phyloP scores from a whole-genome alignment of 2,888 invertebrate genomes.

The Thysanoteuthis rhombus region DNA sequence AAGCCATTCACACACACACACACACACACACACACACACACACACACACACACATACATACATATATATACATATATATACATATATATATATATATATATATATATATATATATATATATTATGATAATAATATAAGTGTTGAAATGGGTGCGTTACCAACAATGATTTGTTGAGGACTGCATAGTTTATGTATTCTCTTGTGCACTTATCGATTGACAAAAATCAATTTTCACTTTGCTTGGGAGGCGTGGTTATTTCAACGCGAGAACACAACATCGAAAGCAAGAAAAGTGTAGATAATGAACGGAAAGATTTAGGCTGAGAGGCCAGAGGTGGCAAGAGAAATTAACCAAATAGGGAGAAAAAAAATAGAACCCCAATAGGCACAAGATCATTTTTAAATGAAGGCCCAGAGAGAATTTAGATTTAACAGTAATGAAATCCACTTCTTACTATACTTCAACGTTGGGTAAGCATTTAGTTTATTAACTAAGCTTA shows the following conservation, averaged over 20 bases:
- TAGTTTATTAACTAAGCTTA: no score
- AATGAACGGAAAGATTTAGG: neutral
- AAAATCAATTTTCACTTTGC: neutral
- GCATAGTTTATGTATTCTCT: neutral
- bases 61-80: neutral
- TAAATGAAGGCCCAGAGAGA: no score
- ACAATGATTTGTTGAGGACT: neutral
- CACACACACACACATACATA: neutral
- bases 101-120: neutral
- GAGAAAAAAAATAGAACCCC: no score
- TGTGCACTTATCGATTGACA: neutral
- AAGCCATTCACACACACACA: no score
- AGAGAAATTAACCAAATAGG: no score
- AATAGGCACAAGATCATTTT: no score
- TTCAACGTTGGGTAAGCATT: no score
- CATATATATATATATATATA: neutral
- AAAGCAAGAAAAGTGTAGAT: neutral
- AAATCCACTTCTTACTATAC: no score
- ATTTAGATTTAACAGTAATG: no score
- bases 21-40: no score
- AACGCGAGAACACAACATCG: neutral
- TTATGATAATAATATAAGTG: neutral
- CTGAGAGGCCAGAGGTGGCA: neutral
- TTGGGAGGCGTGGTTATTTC: neutral
- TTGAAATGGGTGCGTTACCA: neutral